Evolutionary conservation across 2,888 invertebrate genomes (phyloP), one percentile per base, ranked within the genome.

Genomic region (Diloba caeruleocephala): DNA sequence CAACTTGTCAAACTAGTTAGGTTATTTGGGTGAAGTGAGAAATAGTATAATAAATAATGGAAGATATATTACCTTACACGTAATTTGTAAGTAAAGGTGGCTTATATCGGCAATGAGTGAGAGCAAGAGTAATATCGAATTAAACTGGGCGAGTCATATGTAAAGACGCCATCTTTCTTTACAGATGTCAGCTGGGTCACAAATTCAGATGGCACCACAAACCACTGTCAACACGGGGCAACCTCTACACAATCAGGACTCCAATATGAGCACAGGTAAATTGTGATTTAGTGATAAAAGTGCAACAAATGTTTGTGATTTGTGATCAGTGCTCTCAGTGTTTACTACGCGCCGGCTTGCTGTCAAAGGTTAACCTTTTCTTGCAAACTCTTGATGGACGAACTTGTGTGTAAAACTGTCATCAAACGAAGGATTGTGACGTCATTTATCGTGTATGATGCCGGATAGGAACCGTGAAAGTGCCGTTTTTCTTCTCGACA

Each of bases 141-240:
- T 74, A 78, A 82, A 84, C 81, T 84, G 87, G 88, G 87, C 90
- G 88, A 92, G 87, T 92, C 92, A 92, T 91, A 92, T 92, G 92
- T 92, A 92, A 90, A 90, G 93, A 91, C 92, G 93, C 93, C 93
- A 93, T 93, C 91, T 93, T 92, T 89, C 92, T 92, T 96, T 96
- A 81, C 95, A 98, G 98, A 98, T 98, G 98, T 97, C 98, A 96
- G 97, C 98, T 96, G 97, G 97, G 95, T 97, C 98, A 95, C 98
- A 98, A 96, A 96, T 98, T 96, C 98, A 98, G 96, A 97, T 98
- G 97, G 98, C 98, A 96, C 97, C 98, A 94, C 97, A 98, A 96
- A 96, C 97, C 93, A 96, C 97, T 94, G 95, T 96, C 95, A 96
- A 96, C 95, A 95, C 96, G 85, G 94, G 94, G 89, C 96, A 96